Evolutionary conservation across 2,888 invertebrate genomes (phyloP).

Genomic region (Sacculina carcini): DNA sequence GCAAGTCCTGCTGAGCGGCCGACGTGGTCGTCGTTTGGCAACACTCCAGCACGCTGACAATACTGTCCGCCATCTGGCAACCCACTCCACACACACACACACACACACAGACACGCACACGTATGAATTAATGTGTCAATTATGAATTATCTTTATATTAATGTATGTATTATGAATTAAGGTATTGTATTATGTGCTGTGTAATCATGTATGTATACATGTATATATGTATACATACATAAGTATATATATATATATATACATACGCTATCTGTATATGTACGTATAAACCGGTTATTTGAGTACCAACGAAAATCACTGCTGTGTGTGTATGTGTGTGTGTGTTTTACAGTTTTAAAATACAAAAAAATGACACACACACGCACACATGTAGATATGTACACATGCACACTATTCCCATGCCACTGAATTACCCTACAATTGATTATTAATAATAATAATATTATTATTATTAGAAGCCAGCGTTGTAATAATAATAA

Average conservation of each 20-base stretch:
- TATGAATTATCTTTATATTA: not conserved
- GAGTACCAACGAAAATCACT: too few species aligned
- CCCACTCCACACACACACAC: conserved; percentile 38
- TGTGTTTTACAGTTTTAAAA: too few species aligned
- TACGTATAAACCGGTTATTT: too few species aligned
- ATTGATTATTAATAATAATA: too few species aligned
- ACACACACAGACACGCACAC: conserved; percentile 31
- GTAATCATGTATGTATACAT: not conserved
- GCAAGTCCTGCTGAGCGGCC: conserved; percentile 74
- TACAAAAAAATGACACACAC: too few species aligned
- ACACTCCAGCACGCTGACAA: conserved; percentile 49
- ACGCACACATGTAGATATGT: not conserved
- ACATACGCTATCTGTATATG: too few species aligned
- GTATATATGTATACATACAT: conserved; percentile 6
- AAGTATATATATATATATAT: conserved; percentile 8
- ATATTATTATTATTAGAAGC: too few species aligned
- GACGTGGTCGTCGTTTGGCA: conserved; percentile 75
- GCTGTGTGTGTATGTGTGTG: not conserved
- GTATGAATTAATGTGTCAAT: not conserved
- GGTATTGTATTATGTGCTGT: not conserved
- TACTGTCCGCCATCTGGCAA: conserved; percentile 28
- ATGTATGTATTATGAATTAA: not conserved
- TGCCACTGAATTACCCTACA: too few species aligned
- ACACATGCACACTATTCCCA: not conserved
- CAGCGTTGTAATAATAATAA: too few species aligned